phyloP scores from a whole-genome alignment of 2,888 invertebrate genomes.

The Sclerodermus sp. region DNA sequence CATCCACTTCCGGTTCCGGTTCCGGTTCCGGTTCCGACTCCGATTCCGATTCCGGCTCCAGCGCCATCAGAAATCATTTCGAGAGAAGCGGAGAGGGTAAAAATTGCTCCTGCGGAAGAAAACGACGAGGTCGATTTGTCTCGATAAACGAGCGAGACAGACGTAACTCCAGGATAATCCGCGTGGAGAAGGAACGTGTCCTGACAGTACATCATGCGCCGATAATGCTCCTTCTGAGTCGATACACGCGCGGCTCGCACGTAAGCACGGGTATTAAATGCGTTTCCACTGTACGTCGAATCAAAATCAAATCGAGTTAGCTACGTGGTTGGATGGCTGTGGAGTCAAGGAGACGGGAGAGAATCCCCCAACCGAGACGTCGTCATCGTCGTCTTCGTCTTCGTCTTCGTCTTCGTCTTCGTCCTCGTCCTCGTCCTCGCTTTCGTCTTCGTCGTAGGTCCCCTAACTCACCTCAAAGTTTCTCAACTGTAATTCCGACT shows the following conservation, averaged over 20 bases:
- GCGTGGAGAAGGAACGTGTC: not conserved
- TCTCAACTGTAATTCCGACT: conserved; percentile 45
- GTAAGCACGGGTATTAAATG: conserved; percentile 25
- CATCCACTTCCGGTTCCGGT: no score
- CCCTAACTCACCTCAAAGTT: conserved; percentile 35
- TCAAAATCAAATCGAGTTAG: conserved; percentile 38
- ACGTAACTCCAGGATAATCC: not conserved
- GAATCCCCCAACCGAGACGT: conserved; percentile 21
- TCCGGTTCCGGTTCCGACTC: no score
- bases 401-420: no score
- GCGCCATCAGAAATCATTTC: no score
- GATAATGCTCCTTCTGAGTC: not conserved
- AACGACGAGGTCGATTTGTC: not conserved
- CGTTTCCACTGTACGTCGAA: conserved; percentile 34
- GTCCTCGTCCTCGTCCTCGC: no score
- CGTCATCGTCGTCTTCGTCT: no score
- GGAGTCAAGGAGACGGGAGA: not conserved
- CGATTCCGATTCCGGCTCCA: no score
- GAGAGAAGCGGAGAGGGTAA: no score
- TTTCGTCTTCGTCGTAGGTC: no score
- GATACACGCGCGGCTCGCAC: not conserved
- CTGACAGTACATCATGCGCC: not conserved
- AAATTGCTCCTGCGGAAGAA: no score
- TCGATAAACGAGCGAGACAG: not conserved
- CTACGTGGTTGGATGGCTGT: conserved; percentile 31